Conservation (phyloP, 2,888 invertebrate genomes). For the Melieria crassipennis region DNA sequence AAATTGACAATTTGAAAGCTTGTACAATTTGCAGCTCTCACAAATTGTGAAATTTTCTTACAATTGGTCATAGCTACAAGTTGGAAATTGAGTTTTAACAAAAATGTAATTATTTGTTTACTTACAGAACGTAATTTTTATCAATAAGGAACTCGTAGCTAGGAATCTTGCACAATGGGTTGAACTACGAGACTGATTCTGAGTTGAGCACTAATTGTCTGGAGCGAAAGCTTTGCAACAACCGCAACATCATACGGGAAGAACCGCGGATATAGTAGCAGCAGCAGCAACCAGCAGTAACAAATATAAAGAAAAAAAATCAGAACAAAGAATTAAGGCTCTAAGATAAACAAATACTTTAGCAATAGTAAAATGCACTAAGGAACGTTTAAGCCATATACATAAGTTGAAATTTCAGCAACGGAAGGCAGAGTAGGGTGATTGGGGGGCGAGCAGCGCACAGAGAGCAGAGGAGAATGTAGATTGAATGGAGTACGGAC, state of each 20-base stretch:
- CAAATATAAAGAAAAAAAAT: conserved; percentile 29
- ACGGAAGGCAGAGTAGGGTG: too few species aligned
- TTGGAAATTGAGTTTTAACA: too few species aligned
- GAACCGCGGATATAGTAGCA: conserved; percentile 25
- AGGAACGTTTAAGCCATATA: conserved; percentile 41
- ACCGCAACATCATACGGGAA: conserved; percentile 27
- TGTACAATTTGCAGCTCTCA: too few species aligned
- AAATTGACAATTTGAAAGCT: too few species aligned
- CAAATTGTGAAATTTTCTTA: too few species aligned
- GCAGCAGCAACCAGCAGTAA: conserved; percentile 39
- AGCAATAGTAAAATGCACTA: conserved; percentile 37
- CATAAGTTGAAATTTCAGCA: not conserved
- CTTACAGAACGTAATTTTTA: conserved; percentile 80
- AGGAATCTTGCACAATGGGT: conserved; percentile 84
- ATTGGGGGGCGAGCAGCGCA: too few species aligned
- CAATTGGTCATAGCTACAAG: too few species aligned
- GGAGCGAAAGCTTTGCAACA: conserved; percentile 4
- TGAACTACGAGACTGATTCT: conserved; percentile 61
- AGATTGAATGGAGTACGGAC: too few species aligned
- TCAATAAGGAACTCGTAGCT: conserved; percentile 87
- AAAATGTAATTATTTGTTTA: conserved; percentile 38
- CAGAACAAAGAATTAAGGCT: not conserved
- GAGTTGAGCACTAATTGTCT: conserved; percentile 11
- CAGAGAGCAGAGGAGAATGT: too few species aligned
- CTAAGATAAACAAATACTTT: conserved; percentile 17